Evolutionary conservation across 2,113 vertebrate species (phyloP), one percentile per base, ranked within the genome.

Genomic region (Pseudonaja textilis): DNA sequence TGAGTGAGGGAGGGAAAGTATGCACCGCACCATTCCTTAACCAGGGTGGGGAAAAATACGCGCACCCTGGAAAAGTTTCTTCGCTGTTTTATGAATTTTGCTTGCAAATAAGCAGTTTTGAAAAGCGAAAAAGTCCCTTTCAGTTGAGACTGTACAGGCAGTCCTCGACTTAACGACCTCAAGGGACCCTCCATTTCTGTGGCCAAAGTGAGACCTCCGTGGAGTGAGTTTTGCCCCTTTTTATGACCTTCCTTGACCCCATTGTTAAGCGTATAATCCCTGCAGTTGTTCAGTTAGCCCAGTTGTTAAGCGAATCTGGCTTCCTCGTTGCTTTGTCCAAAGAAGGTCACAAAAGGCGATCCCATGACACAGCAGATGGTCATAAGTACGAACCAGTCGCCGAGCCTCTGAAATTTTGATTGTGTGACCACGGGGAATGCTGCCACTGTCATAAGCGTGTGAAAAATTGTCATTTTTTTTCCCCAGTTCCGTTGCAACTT

Each of bases 1-100:
- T 74, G 64, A 34, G n/a, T 0, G 5, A 74, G 14, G 4, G 12
- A 18, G 5, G 12, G 12, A 47, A 47, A 47, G 4, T 0, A 0
- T 29, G 5, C 0, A 29, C 4, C 64, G 6, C 29, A 1, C 11
- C 10, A 0, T 69, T 69, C n/a, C 29, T 69, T 34, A 34, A n/a
- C 29, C n/a, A n/a, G n/a, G n/a, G n/a, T 2, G 29, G 57, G 1
- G 18, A 1, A 87, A 55, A 55, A 4, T 47, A 47, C 1, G 3
- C 20, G 47, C 25, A 2, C 6, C 3, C n/a, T 7, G 52, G 12
- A n/a, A 52, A 88, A 52, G 9, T 54, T 20, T 3, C 26, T 7
- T n/a, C 2, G 8, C 26, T 9, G 4, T 55, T 55, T 88, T 39
- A 10, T 9, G 54, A 34, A n/a, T 3, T 26, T 57, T 8, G 6